These are phyloP conservation scores for Aricia agestis DNA, from an alignment of 1,140 invertebrate species.

Conservation along the genomic window DNA sequence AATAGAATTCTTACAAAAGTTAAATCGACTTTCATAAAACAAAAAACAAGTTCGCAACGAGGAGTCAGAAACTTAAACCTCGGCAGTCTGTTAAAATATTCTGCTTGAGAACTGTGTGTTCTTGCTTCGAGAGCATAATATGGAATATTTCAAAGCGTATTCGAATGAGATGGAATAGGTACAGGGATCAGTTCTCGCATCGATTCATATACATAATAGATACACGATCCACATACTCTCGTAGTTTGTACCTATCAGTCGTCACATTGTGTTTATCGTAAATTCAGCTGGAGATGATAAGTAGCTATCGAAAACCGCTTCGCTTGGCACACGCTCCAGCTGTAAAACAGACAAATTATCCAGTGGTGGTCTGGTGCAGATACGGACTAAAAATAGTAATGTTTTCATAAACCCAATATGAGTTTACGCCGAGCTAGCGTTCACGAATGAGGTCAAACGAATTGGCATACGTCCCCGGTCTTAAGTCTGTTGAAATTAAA, in stretches of 20 bases:
- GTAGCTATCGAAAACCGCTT: slow-evolving; percentile 50
- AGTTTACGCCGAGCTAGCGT: slow-evolving; percentile 66
- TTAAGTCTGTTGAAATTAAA: slow-evolving; percentile 46
- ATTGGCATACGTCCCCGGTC: slow-evolving; percentile 58
- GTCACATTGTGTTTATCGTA: slow-evolving; percentile 49
- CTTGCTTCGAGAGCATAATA: not conserved
- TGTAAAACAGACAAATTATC: slow-evolving; percentile 68
- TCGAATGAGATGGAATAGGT: not conserved
- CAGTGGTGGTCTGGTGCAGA: slow-evolving; percentile 53
- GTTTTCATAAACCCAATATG: slow-evolving; percentile 71
- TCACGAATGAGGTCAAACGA: slow-evolving; percentile 69
- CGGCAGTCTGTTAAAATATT: not conserved
- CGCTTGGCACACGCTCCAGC: slow-evolving; percentile 59
- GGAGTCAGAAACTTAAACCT: not conserved
- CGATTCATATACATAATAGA: slow-evolving; percentile 8
- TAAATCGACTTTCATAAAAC: slow-evolving; percentile 14
- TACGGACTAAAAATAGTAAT: slow-evolving; percentile 66
- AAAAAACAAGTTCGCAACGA: not conserved
- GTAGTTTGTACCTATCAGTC: too few species aligned
- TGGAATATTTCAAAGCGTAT: not conserved
- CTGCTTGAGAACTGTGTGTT: not conserved
- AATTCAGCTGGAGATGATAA: slow-evolving; percentile 50
- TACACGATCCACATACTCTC: not conserved
- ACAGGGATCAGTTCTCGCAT: not conserved
- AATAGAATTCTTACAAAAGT: slow-evolving; percentile 3